Base-by-base conservation (phyloP, 1,140 invertebrate species). In the Hypothenemus hampei region DNA sequence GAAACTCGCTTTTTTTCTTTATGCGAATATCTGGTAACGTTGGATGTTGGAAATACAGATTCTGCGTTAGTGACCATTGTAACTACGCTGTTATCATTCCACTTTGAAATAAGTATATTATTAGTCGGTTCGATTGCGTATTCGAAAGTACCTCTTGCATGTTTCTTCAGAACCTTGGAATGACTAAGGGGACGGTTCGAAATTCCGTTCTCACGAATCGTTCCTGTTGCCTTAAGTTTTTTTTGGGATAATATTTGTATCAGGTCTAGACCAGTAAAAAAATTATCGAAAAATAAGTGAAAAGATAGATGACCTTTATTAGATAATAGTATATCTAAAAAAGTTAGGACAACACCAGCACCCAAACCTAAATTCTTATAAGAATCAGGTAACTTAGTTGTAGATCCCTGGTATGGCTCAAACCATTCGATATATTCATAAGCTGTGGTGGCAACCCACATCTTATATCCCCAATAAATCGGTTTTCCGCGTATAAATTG, bases 401-500 rank as follows among this genome's bases (percentile, higher is more conserved):
- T 41, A 5, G 36, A 23, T 10, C 47, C 53, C 22, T 56, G 53
- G 29, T 62, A 62, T 13, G 43, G 55, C 16, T 64, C 54, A 41
- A 62, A 57, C 48, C 49, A 58, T 10, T 44, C 21, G 3, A 60
- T 43, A 19, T 62, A 62, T 1, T 48, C 60, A 6, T 39, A 6
- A 6, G 33, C 23, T 8, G 58, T 60, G 15, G 50, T 36, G 5
- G 46, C 54, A 7, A 15, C 20, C 45, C 62, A 63, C 7, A 39
- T 33, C 37, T 63, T 61, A 44, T 43, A 63, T 4, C 52, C 59
- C 53, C 61, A 62, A n/a, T 52, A 24, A 15, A 62, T 62, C 11
- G 56, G 59, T 29, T 63, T 63, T n/a, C 44, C 49, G 13, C 35
- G 18, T 15, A 61, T 63, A 45, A 46, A 61, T 39, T 59, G 56